A percentile compares a stretch with the other conserved stretches of the same genome.
Conservation (phyloP, 64 coral and sea anemone genomes). For the Pocillopora verrucosa region DNA sequence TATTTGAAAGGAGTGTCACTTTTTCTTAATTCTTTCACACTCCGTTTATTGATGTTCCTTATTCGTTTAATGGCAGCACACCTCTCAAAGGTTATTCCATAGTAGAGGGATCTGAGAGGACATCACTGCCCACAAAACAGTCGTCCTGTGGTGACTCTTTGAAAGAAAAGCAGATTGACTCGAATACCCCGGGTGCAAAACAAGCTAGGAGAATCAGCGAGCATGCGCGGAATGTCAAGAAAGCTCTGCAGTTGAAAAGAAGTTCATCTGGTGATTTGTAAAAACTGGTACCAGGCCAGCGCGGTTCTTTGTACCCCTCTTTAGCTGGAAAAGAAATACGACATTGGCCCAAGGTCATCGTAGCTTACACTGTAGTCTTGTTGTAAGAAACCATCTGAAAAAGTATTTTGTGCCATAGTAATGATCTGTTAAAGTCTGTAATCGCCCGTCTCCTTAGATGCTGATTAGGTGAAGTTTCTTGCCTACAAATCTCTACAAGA, state of each 20-base stretch:
- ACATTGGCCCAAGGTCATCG: background rate
- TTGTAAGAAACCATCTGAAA: no score
- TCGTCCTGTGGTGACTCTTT: conserved; percentile 7
- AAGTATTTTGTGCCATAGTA: no score
- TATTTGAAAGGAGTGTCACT: background rate
- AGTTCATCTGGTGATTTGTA: conserved; percentile 24
- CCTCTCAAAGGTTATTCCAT: conserved; percentile 9
- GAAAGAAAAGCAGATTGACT: conserved; percentile 24
- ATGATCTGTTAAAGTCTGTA: no score
- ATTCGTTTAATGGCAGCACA: background rate
- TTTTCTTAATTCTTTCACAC: background rate
- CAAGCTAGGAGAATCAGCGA: conserved; percentile 60
- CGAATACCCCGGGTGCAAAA: background rate
- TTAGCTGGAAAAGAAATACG: background rate
- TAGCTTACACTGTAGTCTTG: background rate
- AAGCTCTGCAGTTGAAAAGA: conserved; percentile 53
- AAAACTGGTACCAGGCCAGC: background rate
- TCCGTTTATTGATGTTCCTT: background rate
- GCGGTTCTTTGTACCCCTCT: background rate
- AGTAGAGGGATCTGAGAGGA: background rate
- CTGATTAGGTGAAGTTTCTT: no score
- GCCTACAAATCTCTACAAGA: no score
- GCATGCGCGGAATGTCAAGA: conserved; percentile 58
- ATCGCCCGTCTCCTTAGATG: no score
- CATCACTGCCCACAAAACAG: background rate